Base-by-base conservation (phyloP, 2,888 invertebrate species). In the Gymnocheta viridis region DNA sequence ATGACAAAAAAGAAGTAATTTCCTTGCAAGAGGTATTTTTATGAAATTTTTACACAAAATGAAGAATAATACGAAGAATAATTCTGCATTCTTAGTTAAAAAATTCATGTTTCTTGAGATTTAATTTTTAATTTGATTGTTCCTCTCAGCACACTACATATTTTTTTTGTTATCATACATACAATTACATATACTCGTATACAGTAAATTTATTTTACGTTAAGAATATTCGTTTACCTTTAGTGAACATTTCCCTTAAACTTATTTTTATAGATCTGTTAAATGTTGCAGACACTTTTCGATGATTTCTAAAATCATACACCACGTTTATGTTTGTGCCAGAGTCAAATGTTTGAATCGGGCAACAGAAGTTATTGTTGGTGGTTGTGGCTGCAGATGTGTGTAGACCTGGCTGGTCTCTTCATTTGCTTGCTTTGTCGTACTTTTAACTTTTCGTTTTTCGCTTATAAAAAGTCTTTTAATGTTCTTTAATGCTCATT, bases 401-500 rank as follows among this genome's bases (percentile, higher is more conserved):
- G 51, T 9, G 49, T 80, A 76, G 70, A 77, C 24, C 24, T 51
- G 72, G 56, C 24, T 54, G 62, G 62, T n/a, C 70, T 67, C 38
- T 73, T 69, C 51, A 54, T 78, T 77, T 77, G 49, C 51, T 80
- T 74, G 82, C 86, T 86, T 82, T 78, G 74, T 44, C 14, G 47
- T 66, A 17, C n/a, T n/a, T 56, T 64, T 74, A 41, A 10, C 24
- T 47, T 58, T 78, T 44, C 6, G 32, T 12, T 54, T 66, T 44
- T 82, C 69, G 79, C 80, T 85, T 81, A 80, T 86, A 85, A 86
- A 86, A 86, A 83, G 82, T 86, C 88, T 89, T 91, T 89, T 89
- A 91, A 91, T 91, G 91, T 88, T 88, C 87, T 62, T 89, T 90
- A 91, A 91, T 91, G 90, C 90, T 91, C 90, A 90, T 91, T 89